Percentiles rank a stretch among this genome's conserved stretches.
phyloP scores from a whole-genome alignment of 1,140 invertebrate genomes.

The Proales similis region DNA sequence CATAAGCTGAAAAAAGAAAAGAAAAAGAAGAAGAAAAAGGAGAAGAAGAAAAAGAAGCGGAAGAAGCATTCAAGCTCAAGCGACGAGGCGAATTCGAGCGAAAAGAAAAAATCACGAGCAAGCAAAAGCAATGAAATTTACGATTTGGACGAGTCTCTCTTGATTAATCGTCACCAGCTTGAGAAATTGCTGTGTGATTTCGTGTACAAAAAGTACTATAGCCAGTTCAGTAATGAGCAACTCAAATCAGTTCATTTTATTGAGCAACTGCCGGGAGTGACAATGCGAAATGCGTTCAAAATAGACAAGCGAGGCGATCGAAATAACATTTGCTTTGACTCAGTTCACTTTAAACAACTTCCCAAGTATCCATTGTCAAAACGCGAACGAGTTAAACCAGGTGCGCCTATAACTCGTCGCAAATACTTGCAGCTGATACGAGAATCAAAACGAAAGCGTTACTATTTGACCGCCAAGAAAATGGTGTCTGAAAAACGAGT shows the following conservation, averaged over 20 bases:
- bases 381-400: neutral
- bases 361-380: neutral
- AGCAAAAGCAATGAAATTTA: too few species aligned
- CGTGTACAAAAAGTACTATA: conserved; percentile 7
- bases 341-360: conserved; percentile 6
- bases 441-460: conserved; percentile 23
- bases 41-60: too few species aligned
- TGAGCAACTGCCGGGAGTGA: conserved; percentile 6
- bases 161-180: too few species aligned
- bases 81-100: too few species aligned
- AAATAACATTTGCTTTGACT: conserved; percentile 14
- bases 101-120: too few species aligned
- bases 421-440: conserved; percentile 3
- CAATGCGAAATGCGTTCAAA: conserved; percentile 7
- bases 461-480: neutral
- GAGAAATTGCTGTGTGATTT: neutral
- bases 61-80: too few species aligned
- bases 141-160: too few species aligned
- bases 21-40: too few species aligned
- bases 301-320: conserved; percentile 29
- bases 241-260: conserved; percentile 16
- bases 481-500: conserved; percentile 14
- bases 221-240: conserved; percentile 27
- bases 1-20: too few species aligned
- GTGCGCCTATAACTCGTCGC: neutral